These are phyloP conservation scores for Caracal caracal DNA, from an alignment of 2,113 vertebrate genomes.

Conservation along the genomic window DNA sequence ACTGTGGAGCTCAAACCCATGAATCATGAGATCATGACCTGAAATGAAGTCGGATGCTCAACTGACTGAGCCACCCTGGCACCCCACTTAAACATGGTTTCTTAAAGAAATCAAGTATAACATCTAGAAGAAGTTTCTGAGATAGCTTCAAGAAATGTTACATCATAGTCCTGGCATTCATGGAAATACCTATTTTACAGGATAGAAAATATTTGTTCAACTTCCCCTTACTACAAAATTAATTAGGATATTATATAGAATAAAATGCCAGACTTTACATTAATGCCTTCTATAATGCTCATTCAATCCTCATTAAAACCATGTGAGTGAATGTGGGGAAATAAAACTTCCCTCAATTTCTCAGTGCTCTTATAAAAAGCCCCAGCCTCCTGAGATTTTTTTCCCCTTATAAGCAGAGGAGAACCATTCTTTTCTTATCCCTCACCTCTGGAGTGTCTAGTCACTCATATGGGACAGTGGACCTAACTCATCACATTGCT, in stretches of 20 bases:
- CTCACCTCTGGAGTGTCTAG: neutral
- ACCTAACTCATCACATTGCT: neutral
- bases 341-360: neutral
- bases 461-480: neutral
- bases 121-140: neutral
- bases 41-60: too few relatives aligned
- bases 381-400: neutral
- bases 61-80: too few relatives aligned
- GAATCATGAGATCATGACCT: too few relatives aligned
- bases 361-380: neutral
- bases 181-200: neutral
- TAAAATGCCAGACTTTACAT: neutral
- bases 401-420: neutral
- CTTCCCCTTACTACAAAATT: neutral
- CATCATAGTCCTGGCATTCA: neutral
- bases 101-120: neutral
- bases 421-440: neutral
- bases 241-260: neutral
- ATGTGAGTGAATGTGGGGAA: neutral
- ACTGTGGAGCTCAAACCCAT: too few relatives aligned
- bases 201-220: slow-evolving; percentile 2
- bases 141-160: neutral
- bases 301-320: slow-evolving; percentile 18
- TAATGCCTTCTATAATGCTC: slow-evolving; percentile 12
- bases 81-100: neutral